Evolutionary conservation across 35 echinoderm and acorn worm genomes (phyloP).

Genomic region (Anneissia japonica): DNA sequence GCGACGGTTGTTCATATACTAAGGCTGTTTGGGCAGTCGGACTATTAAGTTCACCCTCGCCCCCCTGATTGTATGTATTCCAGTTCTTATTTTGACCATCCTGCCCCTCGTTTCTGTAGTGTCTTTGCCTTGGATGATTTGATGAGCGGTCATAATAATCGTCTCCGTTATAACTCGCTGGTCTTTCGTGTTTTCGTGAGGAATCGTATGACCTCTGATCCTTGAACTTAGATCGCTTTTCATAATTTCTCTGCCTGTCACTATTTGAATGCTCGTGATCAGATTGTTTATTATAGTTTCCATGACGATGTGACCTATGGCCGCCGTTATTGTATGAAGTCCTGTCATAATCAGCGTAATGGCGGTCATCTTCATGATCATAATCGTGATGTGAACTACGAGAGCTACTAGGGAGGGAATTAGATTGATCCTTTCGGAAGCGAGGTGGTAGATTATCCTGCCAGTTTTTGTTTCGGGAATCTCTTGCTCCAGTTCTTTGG

Average conservation of each 20-base stretch:
- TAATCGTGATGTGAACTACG: background rate
- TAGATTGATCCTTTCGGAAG: background rate
- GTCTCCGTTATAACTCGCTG: background rate
- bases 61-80: background rate
- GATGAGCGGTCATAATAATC: background rate
- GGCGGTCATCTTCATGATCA: background rate
- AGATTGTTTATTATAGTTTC: background rate
- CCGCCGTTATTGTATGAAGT: background rate
- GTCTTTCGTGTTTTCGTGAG: background rate
- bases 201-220: background rate
- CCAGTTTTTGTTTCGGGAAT: background rate
- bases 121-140: background rate
- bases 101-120: background rate
- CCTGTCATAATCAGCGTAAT: background rate
- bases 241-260: background rate
- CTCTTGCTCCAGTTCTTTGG: slow-evolving; percentile 15
- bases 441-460: slow-evolving; percentile 4
- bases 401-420: background rate
- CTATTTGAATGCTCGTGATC: background rate
- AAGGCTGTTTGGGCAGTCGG: background rate
- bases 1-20: background rate
- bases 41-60: background rate
- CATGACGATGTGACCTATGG: background rate
- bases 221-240: background rate
- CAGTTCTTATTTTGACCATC: background rate